Base-by-base conservation (phyloP, 2,113 vertebrate genomes). In the Mormyrus lacerda region DNA sequence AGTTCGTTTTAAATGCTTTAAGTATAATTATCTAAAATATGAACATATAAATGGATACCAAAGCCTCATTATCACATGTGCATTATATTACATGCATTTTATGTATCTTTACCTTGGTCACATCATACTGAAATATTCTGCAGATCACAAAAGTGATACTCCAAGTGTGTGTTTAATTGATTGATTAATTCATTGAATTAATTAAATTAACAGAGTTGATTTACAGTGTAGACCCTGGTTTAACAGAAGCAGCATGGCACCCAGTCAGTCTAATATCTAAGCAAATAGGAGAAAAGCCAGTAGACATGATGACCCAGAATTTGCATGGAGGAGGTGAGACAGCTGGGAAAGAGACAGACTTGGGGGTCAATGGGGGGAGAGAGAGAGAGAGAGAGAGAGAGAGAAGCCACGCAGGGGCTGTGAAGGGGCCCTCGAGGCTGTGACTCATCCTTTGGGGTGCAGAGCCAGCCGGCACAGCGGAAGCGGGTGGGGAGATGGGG, bases 401-500 rank as follows among this genome's bases (percentile, higher is more conserved):
- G 87, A 87, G 88, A 79, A 89, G 90, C 91, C 91, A 50, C 65
- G 42, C 13, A 39, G 53, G 55, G 69, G 83, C 55, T 92, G 90
- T 85, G 24, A 89, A 87, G 48, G 5, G 35, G 19, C 65, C 42
- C 89, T 89, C 39, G 47, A 53, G 65, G 35, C 45, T n/a, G n/a
- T 89, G 89, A 93, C 89, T 93, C 92, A 92, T 92, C 90, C 89
- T 31, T 35, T 3, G 55, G 87, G 87, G 87, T 65, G 55, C 87
- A 2, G 55, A 87, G 19, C 86, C 86, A 24, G 85, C 31, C 9
- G 50, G 11, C 0, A 1, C 11, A 0, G 50, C 39, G 31, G 86
- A 87, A 8, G 15, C 31, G 39, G 85, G 7, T 1, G 91, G 86
- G 92, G 92, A 92, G 91, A 73, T 89, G 58, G 91, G 93, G 93